Base-by-base conservation (phyloP, 1,140 invertebrate genomes). In the Alviniconcha marisindica region DNA sequence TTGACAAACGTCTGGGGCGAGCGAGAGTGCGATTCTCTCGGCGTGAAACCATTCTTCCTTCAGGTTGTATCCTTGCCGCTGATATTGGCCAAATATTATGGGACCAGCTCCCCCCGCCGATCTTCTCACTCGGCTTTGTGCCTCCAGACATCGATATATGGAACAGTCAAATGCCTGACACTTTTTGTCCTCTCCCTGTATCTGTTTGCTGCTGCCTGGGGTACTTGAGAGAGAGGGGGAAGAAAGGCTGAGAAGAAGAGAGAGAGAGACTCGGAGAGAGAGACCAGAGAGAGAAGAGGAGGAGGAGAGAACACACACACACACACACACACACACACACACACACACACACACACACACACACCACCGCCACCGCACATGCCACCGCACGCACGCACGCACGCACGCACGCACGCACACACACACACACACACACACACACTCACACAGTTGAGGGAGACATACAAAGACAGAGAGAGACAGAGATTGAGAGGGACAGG, bases 71-170 rank as follows among this genome's bases (percentile, higher is more conserved):
- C 56, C 54, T 28, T 24, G 60, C 18, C 33, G 56, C 40, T 69
- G 78, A 80, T 80, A 80, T 80, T 80, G 78, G 60, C 78, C 78
- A 80, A 80, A 80, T 80, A 80, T 80, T 80, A 80, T 80, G 78
- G 69, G 78, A 69, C 78, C 60, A 60, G 56, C 36, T 42, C 40
- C 60, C 38, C 78, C 78, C 28, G 60, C 78, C 36, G 78, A 42
- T 66, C n/a, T 28, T 36, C 60, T 66, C 38, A 15, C 40, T 66
- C n/a, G 73, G 66, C 44, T 48, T 48, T 48, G 44, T 48, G 44
- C 44, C 44, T 48, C 44, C 5, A 48, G 42, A 24, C 42, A 10
- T 40, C 42, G 24, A 28, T 48, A 48, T 48, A 48, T n/a, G 44
- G 44, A 48, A 48, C 44, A 48, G 44, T 48, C 7, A 18, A 18